Evolutionary conservation across 2,797 vertebrate genomes (phyloP).

Genomic region (Malurus leucopterus): DNA sequence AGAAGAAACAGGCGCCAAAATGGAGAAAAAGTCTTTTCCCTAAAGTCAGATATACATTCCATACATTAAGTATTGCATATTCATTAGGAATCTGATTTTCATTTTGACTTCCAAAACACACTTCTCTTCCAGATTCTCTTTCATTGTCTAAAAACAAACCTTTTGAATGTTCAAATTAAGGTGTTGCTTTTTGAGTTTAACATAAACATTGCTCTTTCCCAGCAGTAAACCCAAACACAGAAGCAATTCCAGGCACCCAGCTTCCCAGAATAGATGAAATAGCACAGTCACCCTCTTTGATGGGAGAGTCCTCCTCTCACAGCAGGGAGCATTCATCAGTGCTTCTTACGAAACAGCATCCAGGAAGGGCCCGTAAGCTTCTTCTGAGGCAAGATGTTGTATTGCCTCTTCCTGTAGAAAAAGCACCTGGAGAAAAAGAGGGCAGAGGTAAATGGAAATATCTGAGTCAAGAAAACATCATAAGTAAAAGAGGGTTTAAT

Average conservation of each 20-base stretch:
- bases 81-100: not conserved
- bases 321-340: not conserved
- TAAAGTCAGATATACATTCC: not conserved
- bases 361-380: not conserved
- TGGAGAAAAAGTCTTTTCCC: not conserved
- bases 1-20: conserved; percentile 35
- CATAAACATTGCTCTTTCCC: not conserved
- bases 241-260: not conserved
- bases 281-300: not conserved
- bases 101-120: not conserved
- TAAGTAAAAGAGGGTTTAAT: not conserved
- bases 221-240: not conserved
- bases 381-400: not conserved
- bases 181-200: not conserved
- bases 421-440: not conserved
- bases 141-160: not conserved
- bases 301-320: not conserved
- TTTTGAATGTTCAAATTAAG: not conserved
- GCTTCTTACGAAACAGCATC: not conserved
- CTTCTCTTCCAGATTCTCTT: not conserved
- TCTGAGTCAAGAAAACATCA: not conserved
- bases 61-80: not conserved
- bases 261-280: not conserved
- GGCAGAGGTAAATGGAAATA: not conserved
- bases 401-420: not conserved